A percentile compares a stretch with the other conserved stretches of the same genome.
phyloP scores from a whole-genome alignment of 2,888 invertebrate genomes.

The Harmothoe impar region DNA sequence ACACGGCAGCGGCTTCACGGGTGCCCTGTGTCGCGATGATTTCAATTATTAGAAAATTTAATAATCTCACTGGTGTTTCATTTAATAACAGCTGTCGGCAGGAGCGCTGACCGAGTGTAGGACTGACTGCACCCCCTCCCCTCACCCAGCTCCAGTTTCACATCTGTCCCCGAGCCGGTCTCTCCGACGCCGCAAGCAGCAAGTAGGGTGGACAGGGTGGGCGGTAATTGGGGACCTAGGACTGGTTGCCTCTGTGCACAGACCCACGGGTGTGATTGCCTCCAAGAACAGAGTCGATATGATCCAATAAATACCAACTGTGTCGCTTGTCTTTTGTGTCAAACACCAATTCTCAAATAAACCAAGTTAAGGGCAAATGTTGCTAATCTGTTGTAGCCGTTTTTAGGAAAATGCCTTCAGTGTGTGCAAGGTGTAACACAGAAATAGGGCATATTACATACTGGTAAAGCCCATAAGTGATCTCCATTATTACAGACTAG shows the following conservation, averaged over 20 bases:
- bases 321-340: not conserved
- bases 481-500: no score
- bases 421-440: no score
- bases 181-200: not conserved
- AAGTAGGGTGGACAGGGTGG: not conserved
- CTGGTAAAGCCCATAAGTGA: no score
- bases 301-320: not conserved
- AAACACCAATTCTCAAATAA: not conserved
- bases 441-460: no score
- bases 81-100: not conserved
- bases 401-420: no score
- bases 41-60: constrained; percentile 45
- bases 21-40: constrained; percentile 1
- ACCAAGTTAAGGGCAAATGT: not conserved
- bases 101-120: not conserved
- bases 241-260: not conserved
- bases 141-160: not conserved
- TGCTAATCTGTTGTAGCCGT: not conserved
- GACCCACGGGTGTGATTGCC: constrained; percentile 4
- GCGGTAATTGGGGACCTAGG: constrained; percentile 2
- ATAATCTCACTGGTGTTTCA: constrained; percentile 31
- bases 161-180: not conserved
- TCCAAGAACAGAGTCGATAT: not conserved
- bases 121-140: not conserved
- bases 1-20: not conserved